A percentile compares a stretch with the other conserved stretches of the same genome.
These are phyloP conservation scores for Beroe ovata DNA, from an alignment of 37 sponge, comb jelly and placozoan genomes.

Conservation along the genomic window DNA sequence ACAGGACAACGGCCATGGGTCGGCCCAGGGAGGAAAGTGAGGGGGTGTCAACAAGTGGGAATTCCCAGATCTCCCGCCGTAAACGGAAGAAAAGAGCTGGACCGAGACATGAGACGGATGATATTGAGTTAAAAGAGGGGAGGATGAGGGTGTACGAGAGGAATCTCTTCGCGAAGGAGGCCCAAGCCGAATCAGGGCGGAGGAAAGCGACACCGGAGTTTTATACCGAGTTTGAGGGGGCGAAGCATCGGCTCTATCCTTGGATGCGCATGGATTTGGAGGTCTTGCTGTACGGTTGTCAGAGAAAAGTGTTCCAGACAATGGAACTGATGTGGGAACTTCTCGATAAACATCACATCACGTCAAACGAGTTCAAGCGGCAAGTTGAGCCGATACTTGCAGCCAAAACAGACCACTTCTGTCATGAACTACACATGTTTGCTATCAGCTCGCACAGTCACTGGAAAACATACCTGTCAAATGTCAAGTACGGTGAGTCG, in stretches of 20 bases:
- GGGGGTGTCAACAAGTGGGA: neutral
- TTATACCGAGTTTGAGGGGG: constrained; percentile 21
- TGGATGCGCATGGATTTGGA: constrained; percentile 11
- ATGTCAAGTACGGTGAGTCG: neutral
- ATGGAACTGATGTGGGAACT: constrained; percentile 48
- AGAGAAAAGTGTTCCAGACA: neutral
- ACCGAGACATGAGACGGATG: neutral
- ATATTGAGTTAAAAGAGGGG: neutral
- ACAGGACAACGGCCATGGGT: constrained; percentile 4
- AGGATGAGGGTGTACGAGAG: constrained; percentile 19
- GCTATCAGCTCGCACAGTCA: constrained; percentile 16
- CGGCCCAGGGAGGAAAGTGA: neutral
- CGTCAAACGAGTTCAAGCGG: constrained; percentile 16
- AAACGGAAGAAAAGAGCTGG: neutral
- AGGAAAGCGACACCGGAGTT: constrained; percentile 10
- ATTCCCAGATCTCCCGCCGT: neutral
- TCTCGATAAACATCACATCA: constrained; percentile 53
- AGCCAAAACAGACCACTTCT: constrained; percentile 53
- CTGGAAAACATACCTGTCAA: constrained; percentile 42
- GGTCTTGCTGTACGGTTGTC: constrained; percentile 14
- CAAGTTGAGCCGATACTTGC: neutral
- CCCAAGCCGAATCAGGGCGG: neutral
- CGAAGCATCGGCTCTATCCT: constrained; percentile 32
- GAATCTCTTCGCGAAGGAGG: neutral
- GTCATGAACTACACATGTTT: constrained; percentile 62